Evolutionary conservation across 2,797 vertebrate genomes (phyloP).

Genomic region (Gadopsis marmoratus): DNA sequence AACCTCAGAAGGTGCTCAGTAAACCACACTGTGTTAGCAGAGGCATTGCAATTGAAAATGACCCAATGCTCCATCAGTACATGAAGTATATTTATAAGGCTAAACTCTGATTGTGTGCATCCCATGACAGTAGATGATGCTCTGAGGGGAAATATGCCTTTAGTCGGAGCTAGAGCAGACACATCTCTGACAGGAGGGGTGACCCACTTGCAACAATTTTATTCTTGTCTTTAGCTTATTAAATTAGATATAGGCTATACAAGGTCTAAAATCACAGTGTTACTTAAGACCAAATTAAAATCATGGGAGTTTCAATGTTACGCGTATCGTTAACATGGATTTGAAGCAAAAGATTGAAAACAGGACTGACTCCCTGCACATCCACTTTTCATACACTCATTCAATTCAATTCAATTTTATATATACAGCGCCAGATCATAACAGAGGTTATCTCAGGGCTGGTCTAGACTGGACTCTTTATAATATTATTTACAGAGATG

Average conservation of each 20-base stretch:
- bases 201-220: slow-evolving; percentile 41
- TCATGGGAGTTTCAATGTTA: not conserved
- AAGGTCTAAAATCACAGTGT: not conserved
- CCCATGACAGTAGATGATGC: slow-evolving; percentile 22
- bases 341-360: not conserved
- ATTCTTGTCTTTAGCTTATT: slow-evolving; percentile 30
- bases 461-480: too few relatives aligned
- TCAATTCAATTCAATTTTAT: too few relatives aligned
- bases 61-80: not conserved
- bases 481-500: too few relatives aligned
- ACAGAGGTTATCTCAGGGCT: too few relatives aligned
- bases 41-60: not conserved
- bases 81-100: not conserved
- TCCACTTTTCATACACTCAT: not conserved
- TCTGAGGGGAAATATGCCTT: slow-evolving; percentile 36
- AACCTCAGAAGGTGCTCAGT: slow-evolving; percentile 11
- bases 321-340: not conserved
- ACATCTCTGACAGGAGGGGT: slow-evolving; percentile 21
- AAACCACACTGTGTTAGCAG: not conserved
- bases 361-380: not conserved
- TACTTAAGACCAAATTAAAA: slow-evolving; percentile 13
- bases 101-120: slow-evolving; percentile 29
- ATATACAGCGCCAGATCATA: too few relatives aligned
- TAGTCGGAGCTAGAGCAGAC: slow-evolving; percentile 27
- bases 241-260: slow-evolving; percentile 19